Evolutionary conservation across 2,888 invertebrate genomes (phyloP).

Genomic region (Deilephila elpenor): DNA sequence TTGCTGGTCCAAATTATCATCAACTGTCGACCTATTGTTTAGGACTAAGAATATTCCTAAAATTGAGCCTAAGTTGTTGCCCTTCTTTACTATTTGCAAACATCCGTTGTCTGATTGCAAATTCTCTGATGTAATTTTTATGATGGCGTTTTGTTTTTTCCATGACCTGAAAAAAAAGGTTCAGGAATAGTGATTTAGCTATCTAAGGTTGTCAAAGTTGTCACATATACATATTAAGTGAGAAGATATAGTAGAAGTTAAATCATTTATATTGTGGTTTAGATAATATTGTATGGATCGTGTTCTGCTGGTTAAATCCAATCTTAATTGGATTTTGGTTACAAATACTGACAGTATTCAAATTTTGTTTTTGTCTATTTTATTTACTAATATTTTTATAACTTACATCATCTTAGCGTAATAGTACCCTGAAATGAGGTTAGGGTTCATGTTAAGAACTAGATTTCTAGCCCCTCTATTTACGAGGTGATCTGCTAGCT

Average conservation of each 20-base stretch:
- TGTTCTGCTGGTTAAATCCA: too few relatives aligned
- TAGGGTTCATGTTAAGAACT: conserved; percentile 45
- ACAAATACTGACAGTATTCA: too few relatives aligned
- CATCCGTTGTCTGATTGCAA: conserved; percentile 55
- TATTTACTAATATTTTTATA: background rate
- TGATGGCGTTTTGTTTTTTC: conserved; percentile 49
- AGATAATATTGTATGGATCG: too few relatives aligned
- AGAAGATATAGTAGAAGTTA: too few relatives aligned
- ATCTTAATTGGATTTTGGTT: too few relatives aligned
- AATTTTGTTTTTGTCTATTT: too few relatives aligned
- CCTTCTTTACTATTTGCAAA: conserved; percentile 52
- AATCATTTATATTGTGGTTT: background rate
- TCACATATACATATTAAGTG: background rate
- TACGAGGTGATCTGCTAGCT: conserved; percentile 50
- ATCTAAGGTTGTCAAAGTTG: background rate
- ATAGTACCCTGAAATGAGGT: conserved; percentile 45
- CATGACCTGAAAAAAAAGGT: conserved; percentile 45
- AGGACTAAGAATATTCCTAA: conserved; percentile 60
- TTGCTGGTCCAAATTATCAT: conserved; percentile 41
- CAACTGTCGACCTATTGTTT: conserved; percentile 35
- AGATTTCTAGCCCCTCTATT: conserved; percentile 51
- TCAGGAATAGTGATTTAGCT: background rate
- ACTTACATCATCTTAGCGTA: conserved; percentile 50
- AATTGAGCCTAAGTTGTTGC: conserved; percentile 55
- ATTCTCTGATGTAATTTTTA: conserved; percentile 56